Conservation (phyloP, 1,140 invertebrate species). For the Drosophila tristis region DNA sequence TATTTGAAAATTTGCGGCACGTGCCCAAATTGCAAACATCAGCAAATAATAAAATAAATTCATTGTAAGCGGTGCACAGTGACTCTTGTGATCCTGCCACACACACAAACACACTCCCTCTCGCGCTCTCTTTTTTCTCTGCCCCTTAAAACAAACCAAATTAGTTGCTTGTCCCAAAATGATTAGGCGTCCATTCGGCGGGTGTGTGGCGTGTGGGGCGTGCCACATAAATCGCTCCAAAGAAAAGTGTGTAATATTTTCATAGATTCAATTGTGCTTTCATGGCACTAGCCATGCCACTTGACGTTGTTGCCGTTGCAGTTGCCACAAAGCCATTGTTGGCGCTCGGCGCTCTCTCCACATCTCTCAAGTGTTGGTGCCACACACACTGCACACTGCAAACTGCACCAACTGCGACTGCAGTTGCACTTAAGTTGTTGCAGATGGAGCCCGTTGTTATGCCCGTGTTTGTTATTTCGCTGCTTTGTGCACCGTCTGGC, state of each 20-base stretch:
- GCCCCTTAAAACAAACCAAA: slow-evolving; percentile 52
- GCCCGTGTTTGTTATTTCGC: slow-evolving; percentile 36
- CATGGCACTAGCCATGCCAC: slow-evolving; percentile 5
- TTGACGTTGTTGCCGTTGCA: slow-evolving; percentile 21
- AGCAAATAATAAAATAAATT: slow-evolving; percentile 84
- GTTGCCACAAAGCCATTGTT: slow-evolving; percentile 44
- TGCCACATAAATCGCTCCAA: slow-evolving; percentile 47
- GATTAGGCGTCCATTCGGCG: slow-evolving; percentile 60
- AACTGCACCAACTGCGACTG: slow-evolving; percentile 31
- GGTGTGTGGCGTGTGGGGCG: slow-evolving; percentile 63
- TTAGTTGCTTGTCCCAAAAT: slow-evolving; percentile 54
- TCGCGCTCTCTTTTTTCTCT: background rate
- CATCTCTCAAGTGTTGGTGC: slow-evolving; percentile 14
- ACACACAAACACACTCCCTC: background rate
- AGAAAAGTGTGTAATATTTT: slow-evolving; percentile 39
- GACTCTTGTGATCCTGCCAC: background rate
- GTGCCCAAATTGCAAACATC: slow-evolving; percentile 83
- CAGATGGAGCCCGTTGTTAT: slow-evolving; percentile 34
- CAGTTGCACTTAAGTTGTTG: slow-evolving; percentile 65
- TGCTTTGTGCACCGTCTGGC: slow-evolving; percentile 58
- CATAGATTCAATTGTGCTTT: slow-evolving; percentile 36
- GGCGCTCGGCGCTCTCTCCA: slow-evolving; percentile 4
- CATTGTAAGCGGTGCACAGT: slow-evolving; percentile 58
- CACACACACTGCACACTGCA: slow-evolving; percentile 8
- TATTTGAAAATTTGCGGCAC: slow-evolving; percentile 82